Base-by-base conservation (phyloP, 2,888 invertebrate species). In the Cataglyphis cursor region DNA sequence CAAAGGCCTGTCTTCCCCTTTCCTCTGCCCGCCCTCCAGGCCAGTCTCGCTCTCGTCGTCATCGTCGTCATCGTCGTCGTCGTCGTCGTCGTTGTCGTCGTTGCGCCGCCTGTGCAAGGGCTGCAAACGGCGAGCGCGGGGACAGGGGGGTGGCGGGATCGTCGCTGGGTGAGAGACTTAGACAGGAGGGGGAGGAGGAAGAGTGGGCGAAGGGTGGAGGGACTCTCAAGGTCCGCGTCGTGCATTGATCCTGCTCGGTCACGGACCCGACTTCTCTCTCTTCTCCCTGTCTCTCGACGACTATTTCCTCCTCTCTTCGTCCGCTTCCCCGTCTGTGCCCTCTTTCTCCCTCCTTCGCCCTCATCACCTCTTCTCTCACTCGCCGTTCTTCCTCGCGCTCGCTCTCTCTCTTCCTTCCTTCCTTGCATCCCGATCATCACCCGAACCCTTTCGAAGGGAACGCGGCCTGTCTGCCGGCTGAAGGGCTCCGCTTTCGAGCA, bases 171-270 rank as follows among this genome's bases (percentile, higher is more conserved):
- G 82, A 76, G 82, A 82, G 61, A n/a, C n/a, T 81, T 80, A 74
- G 82, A 61, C 64, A 21, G 61, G 41, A 44, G 59, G 41, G 48
- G 66, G 66, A 85, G 72, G 82, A 21, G 59, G 51, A 48, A 48
- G 44, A 48, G 73, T 70, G 87, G 75, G 83, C 54, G 65, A 81
- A 84, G 76, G 88, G 85, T 86, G 83, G 81, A 90, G 88, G 88
- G 89, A 90, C 92, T 91, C 91, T 94, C 95, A 95, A 95, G 94
- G 95, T 94, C 93, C 92, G 88, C 84, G 88, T 93, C 94, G 94
- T 93, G 91, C 95, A 93, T 94, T 95, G 95, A 94, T 94, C 94
- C 91, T 94, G 76, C 90, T 91, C 94, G 94, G 94, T 94, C 94
- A 94, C 93, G 93, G 94, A 94, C 94, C 94, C 91, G 88, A 88